Conservation (phyloP, 2,797 vertebrate species). For the Gambusia yucatana region DNA sequence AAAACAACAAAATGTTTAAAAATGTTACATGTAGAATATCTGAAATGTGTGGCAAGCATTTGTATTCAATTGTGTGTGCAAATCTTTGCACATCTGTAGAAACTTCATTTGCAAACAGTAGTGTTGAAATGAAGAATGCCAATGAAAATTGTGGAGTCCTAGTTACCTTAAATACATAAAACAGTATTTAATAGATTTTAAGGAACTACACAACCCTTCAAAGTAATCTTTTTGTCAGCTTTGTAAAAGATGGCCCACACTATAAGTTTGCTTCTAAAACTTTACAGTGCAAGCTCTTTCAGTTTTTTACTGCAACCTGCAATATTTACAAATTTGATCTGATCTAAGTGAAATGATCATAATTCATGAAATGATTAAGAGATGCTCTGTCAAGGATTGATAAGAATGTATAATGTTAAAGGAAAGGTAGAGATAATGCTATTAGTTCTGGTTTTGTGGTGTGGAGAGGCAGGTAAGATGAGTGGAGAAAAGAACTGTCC, state of each 20-base stretch:
- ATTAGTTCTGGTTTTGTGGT: constrained; percentile 24
- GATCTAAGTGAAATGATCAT: constrained; percentile 13
- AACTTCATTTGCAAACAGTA: background rate
- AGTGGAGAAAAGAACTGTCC: constrained; percentile 27
- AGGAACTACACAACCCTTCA: background rate
- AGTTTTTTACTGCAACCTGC: background rate
- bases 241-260: background rate
- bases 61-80: background rate
- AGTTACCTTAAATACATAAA: background rate
- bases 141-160: background rate
- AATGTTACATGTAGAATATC: background rate
- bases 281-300: background rate
- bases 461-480: constrained; percentile 15
- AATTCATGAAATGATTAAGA: constrained; percentile 19
- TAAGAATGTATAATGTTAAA: background rate
- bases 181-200: background rate
- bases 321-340: background rate
- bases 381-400: constrained; percentile 10
- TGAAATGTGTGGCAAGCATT: background rate
- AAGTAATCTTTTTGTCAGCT: constrained; percentile 10
- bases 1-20: background rate
- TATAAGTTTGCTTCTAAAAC: background rate
- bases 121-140: background rate
- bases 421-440: constrained; percentile 14
- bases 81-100: background rate